Percentiles rank a stretch among this genome's conserved stretches.
phyloP scores from a whole-genome alignment of 2,888 invertebrate genomes.

The Herminia tarsipennalis region DNA sequence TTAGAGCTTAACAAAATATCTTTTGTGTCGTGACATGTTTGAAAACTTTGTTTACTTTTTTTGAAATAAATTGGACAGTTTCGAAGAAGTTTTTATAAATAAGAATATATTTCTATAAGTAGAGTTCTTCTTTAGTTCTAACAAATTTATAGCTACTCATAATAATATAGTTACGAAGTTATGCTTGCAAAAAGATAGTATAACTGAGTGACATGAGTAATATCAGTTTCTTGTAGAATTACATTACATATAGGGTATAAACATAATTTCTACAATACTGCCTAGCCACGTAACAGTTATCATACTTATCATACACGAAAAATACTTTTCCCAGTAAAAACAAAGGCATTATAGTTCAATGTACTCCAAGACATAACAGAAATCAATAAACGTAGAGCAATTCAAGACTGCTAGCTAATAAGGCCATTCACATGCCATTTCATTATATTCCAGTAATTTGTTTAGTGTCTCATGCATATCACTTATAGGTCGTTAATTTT shows the following conservation, averaged over 20 bases:
- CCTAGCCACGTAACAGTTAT: not conserved
- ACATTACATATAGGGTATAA: no score
- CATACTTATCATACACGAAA: not conserved
- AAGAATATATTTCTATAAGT: constrained; percentile 1
- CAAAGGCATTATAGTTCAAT: constrained; percentile 37
- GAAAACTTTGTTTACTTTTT: constrained; percentile 14
- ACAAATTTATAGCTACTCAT: no score
- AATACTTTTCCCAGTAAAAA: constrained; percentile 17
- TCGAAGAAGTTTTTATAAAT: not conserved
- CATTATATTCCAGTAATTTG: constrained; percentile 9
- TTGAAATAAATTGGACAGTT: constrained; percentile 7
- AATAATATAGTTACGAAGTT: no score
- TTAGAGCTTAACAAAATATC: constrained; percentile 39
- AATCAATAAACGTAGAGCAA: constrained; percentile 51
- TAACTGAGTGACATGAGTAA: no score
- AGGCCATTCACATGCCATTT: constrained; percentile 40
- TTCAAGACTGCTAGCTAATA: constrained; percentile 43
- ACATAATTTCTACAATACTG: no score
- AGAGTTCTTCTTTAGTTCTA: not conserved
- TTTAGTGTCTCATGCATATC: constrained; percentile 5
- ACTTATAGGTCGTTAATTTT: not conserved
- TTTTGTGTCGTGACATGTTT: constrained; percentile 40
- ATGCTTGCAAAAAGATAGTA: no score
- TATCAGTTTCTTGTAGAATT: no score
- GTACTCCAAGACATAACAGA: constrained; percentile 42